phyloP scores from a whole-genome alignment of 2,797 vertebrate species.

The Knipowitschia caucasica region DNA sequence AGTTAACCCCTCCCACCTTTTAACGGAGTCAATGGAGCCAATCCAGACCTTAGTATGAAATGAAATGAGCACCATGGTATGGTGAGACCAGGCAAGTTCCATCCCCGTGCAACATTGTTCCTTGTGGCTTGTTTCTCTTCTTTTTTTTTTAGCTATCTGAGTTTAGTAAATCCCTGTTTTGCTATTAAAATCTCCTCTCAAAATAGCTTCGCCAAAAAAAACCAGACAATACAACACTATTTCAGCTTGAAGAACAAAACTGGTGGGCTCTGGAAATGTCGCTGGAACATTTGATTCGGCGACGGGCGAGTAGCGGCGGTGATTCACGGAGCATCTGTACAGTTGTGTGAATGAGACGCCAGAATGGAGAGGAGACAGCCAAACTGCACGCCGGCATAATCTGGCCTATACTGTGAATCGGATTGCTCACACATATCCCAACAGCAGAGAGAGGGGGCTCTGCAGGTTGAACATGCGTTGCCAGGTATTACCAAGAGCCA shows the following conservation, averaged over 20 bases:
- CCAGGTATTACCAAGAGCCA: constrained; percentile 48
- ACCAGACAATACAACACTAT: neutral
- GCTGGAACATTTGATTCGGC: neutral
- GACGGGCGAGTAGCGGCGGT: constrained; percentile 10
- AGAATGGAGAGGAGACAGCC: constrained; percentile 5
- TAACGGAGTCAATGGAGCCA: no score
- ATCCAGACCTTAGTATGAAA: no score
- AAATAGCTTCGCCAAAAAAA: neutral
- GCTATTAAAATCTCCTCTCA: neutral
- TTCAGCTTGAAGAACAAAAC: neutral
- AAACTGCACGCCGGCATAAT: constrained; percentile 9
- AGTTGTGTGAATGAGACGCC: constrained; percentile 28
- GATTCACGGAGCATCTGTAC: constrained; percentile 28
- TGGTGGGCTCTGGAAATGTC: neutral
- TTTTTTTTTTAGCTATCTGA: no score
- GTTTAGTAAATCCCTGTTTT: neutral
- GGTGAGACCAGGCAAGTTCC: no score
- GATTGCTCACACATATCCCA: constrained; percentile 17
- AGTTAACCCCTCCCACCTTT: no score
- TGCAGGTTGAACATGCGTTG: constrained; percentile 40
- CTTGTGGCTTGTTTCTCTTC: no score
- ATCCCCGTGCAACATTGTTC: no score
- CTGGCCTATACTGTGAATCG: constrained; percentile 18
- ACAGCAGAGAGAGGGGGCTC: constrained; percentile 10
- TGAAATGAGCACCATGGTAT: no score